Conservation (phyloP, 2,888 invertebrate genomes). For the Pseudeuparius sepicola region DNA sequence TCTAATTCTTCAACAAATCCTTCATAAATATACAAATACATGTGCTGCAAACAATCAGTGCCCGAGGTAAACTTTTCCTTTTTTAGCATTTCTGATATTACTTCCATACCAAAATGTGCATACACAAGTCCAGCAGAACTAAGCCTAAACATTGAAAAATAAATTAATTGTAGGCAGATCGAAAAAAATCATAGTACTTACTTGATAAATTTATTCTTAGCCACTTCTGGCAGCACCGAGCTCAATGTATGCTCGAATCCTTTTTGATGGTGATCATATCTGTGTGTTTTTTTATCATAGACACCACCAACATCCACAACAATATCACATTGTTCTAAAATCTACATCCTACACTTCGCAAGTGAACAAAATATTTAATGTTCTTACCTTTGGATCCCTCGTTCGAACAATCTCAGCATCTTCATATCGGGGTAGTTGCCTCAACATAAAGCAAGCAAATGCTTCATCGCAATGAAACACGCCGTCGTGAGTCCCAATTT, state of each 20-base stretch:
- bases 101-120: constrained; percentile 74
- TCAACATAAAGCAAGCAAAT: constrained; percentile 87
- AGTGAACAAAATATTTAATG: neutral
- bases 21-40: constrained; percentile 71
- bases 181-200: too few relatives aligned
- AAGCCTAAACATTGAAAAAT: constrained; percentile 48
- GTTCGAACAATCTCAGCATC: constrained; percentile 71
- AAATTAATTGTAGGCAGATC: too few relatives aligned
- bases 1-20: constrained; percentile 88
- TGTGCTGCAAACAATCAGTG: constrained; percentile 43
- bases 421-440: constrained; percentile 66
- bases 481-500: constrained; percentile 71
- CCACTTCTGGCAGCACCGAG: constrained; percentile 50
- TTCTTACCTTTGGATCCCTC: constrained; percentile 43
- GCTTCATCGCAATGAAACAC: constrained; percentile 91
- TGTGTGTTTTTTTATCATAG: constrained; percentile 63
- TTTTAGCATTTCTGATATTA: constrained; percentile 53
- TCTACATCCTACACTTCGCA: constrained; percentile 16
- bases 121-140: constrained; percentile 94
- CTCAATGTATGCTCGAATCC: constrained; percentile 60
- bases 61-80: constrained; percentile 38
- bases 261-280: constrained; percentile 94
- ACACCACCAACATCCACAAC: constrained; percentile 91
- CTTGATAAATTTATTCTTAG: constrained; percentile 51
- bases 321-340: constrained; percentile 76